Base-by-base conservation (phyloP, 2,888 invertebrate species). In the Athalia rosae region DNA sequence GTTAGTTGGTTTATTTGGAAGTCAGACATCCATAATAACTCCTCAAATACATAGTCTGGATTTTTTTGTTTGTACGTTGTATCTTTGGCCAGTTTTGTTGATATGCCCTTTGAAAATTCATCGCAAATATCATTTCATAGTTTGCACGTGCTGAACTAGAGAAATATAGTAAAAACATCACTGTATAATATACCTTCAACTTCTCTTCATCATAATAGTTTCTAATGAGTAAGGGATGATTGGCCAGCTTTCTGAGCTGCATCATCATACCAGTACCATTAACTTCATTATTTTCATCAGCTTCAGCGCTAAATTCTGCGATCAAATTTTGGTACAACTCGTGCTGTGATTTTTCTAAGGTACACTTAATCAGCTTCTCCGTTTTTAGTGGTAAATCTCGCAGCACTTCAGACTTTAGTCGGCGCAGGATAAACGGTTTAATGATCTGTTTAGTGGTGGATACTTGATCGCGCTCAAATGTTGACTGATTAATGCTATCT, bases 371-470 rank as follows among this genome's bases (percentile, higher is more conserved):
- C 0, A 95, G 92, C 71, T 93, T 91, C 80, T 97, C 96, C 3
- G 92, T 92, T 90, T 99, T 99, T 83, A 92, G 90, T 0, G 99
- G 99, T 84, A 99, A 90, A 89, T 97, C 96, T 78, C 94, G 93
- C 0, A 97, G 91, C 0, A 98, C 98, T 83, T 98, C 97, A 41
- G 92, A 91, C 90, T 99, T 99, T 66, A 98, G 91, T 78, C 99
- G 92, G 15, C 99, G 92, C 63, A 99, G 91, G 3, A 99, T 94
- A 89, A 99, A 99, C 0, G 99, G 99, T 88, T 96, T 96, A 96
- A 99, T 98, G 82, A 99, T 98, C 71, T 95, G 92, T 88, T 99
- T 98, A 0, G 99, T 99, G 85, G 98, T 96, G 11, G 94, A 94
- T 62, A 99, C 96, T 89, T 98, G 96, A 77, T 96, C 95, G 86